Evolutionary conservation across 2,797 vertebrate species (phyloP).

Genomic region (Bucorvus abyssinicus): DNA sequence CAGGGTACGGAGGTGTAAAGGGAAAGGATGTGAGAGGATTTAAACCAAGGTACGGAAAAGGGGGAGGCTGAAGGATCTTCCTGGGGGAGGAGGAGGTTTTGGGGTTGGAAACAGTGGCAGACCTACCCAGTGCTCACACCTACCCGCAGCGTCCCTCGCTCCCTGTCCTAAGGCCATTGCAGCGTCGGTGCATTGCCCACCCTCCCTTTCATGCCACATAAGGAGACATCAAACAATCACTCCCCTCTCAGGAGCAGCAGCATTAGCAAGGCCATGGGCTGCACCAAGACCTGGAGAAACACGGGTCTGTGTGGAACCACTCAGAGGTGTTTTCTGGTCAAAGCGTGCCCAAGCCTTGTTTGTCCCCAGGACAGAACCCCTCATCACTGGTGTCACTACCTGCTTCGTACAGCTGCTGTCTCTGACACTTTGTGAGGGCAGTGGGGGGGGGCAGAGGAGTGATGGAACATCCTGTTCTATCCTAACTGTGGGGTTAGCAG

Average conservation of each 20-base stretch:
- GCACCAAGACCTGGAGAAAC: neutral
- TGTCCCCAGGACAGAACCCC: neutral
- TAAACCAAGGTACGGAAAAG: neutral
- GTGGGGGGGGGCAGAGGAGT: neutral
- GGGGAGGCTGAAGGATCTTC: neutral
- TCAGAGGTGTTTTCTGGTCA: neutral
- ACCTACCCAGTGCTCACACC: neutral
- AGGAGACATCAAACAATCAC: neutral
- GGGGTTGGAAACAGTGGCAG: neutral
- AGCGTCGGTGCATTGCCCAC: neutral
- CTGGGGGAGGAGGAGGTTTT: neutral
- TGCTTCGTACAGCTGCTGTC: neutral
- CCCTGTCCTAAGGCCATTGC: neutral
- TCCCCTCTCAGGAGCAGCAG: neutral
- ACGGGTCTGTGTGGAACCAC: neutral
- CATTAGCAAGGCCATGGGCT: accelerated
- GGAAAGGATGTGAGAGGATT: neutral
- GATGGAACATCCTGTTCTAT: neutral
- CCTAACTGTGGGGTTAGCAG: neutral
- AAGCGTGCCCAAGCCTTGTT: neutral
- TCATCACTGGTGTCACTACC: neutral
- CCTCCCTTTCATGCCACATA: neutral
- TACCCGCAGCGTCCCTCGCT: neutral
- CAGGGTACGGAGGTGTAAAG: neutral
- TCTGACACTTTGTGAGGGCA: neutral